These are phyloP conservation scores for Natrix natrix DNA, from an alignment of 2,797 vertebrate species.

Conservation along the genomic window DNA sequence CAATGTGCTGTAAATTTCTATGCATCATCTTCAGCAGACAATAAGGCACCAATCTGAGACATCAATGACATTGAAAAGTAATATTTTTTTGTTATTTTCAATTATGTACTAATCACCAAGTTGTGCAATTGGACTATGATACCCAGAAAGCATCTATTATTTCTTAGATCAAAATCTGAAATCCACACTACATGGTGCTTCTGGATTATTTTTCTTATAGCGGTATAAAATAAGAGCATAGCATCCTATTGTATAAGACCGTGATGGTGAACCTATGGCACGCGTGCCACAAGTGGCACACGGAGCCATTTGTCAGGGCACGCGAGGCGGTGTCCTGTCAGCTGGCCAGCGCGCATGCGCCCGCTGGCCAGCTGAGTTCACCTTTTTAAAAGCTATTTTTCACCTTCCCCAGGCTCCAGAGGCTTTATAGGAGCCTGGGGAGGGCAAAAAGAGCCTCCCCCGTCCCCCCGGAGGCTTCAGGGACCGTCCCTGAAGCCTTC, in stretches of 20 bases:
- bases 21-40: neutral
- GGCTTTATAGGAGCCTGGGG: too few species aligned
- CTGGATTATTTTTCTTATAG: neutral
- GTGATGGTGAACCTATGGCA: too few species aligned
- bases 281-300: too few species aligned
- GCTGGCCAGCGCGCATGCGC: too few species aligned
- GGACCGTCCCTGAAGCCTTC: too few species aligned
- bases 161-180: slow-evolving; percentile 2
- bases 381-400: too few species aligned
- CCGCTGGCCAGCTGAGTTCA: too few species aligned
- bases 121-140: neutral
- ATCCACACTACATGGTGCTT: neutral
- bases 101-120: neutral
- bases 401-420: too few species aligned
- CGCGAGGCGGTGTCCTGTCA: too few species aligned
- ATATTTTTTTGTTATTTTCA: neutral
- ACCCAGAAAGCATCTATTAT: neutral
- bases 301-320: too few species aligned
- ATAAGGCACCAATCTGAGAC: neutral
- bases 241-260: neutral
- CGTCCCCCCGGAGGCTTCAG: too few species aligned
- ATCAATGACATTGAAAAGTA: neutral
- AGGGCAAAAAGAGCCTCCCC: too few species aligned
- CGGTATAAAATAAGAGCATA: neutral
- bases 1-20: neutral